These are phyloP conservation scores for Metacarcinus magister DNA, from an alignment of 2,888 invertebrate genomes.

Conservation along the genomic window DNA sequence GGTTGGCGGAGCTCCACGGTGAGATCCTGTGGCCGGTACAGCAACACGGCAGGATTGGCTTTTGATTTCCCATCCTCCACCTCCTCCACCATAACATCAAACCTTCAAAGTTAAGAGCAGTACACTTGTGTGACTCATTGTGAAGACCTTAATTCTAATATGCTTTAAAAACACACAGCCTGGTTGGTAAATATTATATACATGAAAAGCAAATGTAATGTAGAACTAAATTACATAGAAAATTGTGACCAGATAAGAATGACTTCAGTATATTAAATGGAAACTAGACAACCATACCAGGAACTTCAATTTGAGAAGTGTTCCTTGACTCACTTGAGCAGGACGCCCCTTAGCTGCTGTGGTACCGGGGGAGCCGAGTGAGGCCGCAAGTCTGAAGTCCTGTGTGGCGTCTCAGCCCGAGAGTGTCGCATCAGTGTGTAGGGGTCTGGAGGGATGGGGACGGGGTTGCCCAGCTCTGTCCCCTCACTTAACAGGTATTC, in stretches of 20 bases:
- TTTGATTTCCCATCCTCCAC: constrained; percentile 55
- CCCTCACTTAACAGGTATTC: constrained; percentile 80
- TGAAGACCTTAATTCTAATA: neutral
- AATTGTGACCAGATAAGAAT: neutral
- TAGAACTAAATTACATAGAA: neutral
- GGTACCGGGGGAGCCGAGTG: constrained; percentile 66
- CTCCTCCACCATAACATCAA: constrained; percentile 77
- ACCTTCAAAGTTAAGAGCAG: constrained; percentile 55
- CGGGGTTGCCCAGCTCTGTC: constrained; percentile 69
- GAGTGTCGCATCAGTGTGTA: constrained; percentile 71
- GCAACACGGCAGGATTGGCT: constrained; percentile 73
- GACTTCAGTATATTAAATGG: neutral
- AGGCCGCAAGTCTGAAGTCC: constrained; percentile 75
- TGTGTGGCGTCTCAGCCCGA: constrained; percentile 68
- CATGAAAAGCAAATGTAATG: neutral
- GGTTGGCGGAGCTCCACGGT: constrained; percentile 78
- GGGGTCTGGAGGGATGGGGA: constrained; percentile 75
- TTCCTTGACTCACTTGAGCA: constrained; percentile 56
- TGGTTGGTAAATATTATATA: neutral
- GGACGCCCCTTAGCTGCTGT: constrained; percentile 49
- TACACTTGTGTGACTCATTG: neutral
- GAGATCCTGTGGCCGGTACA: constrained; percentile 72
- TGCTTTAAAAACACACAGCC: neutral
- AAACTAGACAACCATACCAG: neutral
- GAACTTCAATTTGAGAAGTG: neutral